Evolutionary conservation across 1,140 invertebrate genomes (phyloP).

Genomic region (Anadara kagoshimensis): DNA sequence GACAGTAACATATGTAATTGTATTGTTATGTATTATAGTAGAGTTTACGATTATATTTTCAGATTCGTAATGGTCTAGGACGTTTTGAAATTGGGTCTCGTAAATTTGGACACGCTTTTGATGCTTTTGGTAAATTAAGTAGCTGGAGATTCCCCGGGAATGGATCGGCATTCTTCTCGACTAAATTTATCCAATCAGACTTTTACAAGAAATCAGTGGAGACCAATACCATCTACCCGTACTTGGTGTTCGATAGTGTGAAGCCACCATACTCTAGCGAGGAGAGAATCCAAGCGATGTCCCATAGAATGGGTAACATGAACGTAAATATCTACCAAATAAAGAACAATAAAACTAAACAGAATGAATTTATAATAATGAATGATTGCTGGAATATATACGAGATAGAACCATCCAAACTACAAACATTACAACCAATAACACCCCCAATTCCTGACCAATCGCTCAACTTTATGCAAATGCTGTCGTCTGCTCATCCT

Average conservation of each 20-base stretch:
- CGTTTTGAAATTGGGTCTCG: slow-evolving; percentile 57
- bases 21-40: no score
- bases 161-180: slow-evolving; percentile 55
- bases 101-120: slow-evolving; percentile 60
- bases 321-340: slow-evolving; percentile 12
- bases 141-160: slow-evolving; percentile 61
- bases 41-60: no score
- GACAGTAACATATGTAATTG: no score
- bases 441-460: not conserved
- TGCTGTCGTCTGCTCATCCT: slow-evolving; percentile 8
- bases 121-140: slow-evolving; percentile 62
- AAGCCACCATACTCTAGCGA: not conserved
- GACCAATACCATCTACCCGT: slow-evolving; percentile 56
- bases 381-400: not conserved
- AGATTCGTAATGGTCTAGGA: slow-evolving; percentile 66
- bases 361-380: not conserved
- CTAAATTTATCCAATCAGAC: slow-evolving; percentile 50
- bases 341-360: not conserved
- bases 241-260: slow-evolving; percentile 55
- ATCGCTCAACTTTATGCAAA: not conserved
- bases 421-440: not conserved
- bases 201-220: slow-evolving; percentile 59
- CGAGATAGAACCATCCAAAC: not conserved
- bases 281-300: not conserved
- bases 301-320: not conserved